phyloP scores from a whole-genome alignment of 1,140 invertebrate genomes.

The Stegodyphus mimosarum region DNA sequence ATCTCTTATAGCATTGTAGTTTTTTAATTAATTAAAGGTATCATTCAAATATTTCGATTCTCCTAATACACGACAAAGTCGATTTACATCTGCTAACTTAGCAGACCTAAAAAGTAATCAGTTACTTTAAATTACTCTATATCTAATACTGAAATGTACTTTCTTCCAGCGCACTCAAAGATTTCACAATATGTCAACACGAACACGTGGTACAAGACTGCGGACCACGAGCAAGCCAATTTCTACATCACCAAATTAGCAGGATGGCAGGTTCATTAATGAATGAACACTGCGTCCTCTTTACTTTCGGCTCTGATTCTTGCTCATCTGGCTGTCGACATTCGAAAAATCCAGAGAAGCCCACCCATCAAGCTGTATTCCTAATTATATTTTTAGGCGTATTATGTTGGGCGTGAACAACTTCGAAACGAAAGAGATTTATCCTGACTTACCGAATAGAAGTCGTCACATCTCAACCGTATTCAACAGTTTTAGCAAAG shows the following conservation, averaged over 20 bases:
- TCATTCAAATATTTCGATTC: too few relatives aligned
- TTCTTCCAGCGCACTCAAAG: conserved; percentile 55
- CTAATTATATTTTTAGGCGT: not conserved
- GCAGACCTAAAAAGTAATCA: too few relatives aligned
- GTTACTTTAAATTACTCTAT: too few relatives aligned
- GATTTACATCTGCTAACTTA: too few relatives aligned
- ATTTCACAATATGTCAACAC: conserved; percentile 58
- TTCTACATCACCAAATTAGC: conserved; percentile 58
- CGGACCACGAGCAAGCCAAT: conserved; percentile 50
- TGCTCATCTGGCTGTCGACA: conserved; percentile 22
- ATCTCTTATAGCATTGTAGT: too few relatives aligned
- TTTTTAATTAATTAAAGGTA: too few relatives aligned
- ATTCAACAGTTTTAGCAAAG: too few relatives aligned
- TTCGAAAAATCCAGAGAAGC: not conserved
- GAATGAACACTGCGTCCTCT: conserved; percentile 61
- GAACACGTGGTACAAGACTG: conserved; percentile 56
- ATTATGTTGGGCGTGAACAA: not conserved
- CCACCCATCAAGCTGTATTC: not conserved
- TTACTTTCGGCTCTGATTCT: conserved; percentile 51
- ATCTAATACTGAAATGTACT: not conserved
- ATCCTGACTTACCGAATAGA: too few relatives aligned
- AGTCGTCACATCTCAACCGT: too few relatives aligned
- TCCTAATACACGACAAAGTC: too few relatives aligned
- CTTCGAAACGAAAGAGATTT: too few relatives aligned
- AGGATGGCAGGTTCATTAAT: conserved; percentile 62